Evolutionary conservation across 2,888 invertebrate genomes (phyloP).

Genomic region (Tachina lurida): DNA sequence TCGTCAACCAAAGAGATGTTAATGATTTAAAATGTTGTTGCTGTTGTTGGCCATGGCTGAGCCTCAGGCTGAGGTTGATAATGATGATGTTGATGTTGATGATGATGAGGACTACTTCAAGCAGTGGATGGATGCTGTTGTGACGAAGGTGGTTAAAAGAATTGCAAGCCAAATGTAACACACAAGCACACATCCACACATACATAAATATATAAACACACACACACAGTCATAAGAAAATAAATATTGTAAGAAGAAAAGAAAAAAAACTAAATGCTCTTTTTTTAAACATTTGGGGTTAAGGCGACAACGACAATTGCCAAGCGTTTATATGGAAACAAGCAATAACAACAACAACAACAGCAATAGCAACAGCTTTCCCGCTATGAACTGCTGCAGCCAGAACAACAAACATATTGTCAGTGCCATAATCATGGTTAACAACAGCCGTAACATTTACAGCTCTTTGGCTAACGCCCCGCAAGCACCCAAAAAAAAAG

Average conservation of each 20-base stretch:
- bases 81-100: slow-evolving; percentile 50
- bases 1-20: slow-evolving; percentile 58
- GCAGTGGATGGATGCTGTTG: slow-evolving; percentile 23
- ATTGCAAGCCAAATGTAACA: slow-evolving; percentile 38
- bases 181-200: background rate
- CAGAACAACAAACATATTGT: slow-evolving; percentile 68
- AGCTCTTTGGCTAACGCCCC: slow-evolving; percentile 67
- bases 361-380: slow-evolving; percentile 53
- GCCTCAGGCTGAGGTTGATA: slow-evolving; percentile 55
- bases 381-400: slow-evolving; percentile 45
- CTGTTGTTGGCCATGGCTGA: slow-evolving; percentile 51
- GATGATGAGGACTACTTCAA: slow-evolving; percentile 33
- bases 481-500: background rate
- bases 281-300: slow-evolving; percentile 68
- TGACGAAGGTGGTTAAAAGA: slow-evolving; percentile 64
- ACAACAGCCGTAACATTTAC: slow-evolving; percentile 62
- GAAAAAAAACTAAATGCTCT: slow-evolving; percentile 74
- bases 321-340: slow-evolving; percentile 39
- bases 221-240: background rate
- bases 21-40: slow-evolving; percentile 55
- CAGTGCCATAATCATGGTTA: slow-evolving; percentile 73
- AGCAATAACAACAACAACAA: slow-evolving; percentile 4
- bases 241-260: slow-evolving; percentile 45
- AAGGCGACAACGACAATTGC: slow-evolving; percentile 67
- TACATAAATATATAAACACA: slow-evolving; percentile 15